phyloP scores from a whole-genome alignment of 2,797 vertebrate species.

The Cuniculus paca region DNA sequence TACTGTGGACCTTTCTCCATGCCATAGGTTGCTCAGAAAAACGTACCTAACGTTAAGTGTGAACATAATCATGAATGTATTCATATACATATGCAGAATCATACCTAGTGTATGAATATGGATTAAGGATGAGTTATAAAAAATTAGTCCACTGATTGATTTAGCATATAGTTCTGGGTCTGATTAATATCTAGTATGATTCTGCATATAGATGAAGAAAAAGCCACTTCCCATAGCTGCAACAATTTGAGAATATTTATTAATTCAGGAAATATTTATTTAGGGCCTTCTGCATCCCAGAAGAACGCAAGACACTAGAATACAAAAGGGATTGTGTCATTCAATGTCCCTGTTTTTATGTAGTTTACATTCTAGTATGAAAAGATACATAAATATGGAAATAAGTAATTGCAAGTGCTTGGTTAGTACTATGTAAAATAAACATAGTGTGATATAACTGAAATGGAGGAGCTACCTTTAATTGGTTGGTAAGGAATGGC shows the following conservation, averaged over 20 bases:
- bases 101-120: too few species aligned
- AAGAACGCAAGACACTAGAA: background rate
- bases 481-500: conserved; percentile 20
- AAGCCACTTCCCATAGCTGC: background rate
- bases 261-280: conserved; percentile 56
- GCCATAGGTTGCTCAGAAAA: conserved; percentile 43
- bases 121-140: too few species aligned
- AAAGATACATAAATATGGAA: conserved; percentile 40
- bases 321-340: background rate
- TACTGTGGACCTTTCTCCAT: conserved; percentile 3
- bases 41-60: background rate
- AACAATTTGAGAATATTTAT: conserved; percentile 51
- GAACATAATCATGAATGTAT: conserved; percentile 11
- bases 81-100: too few species aligned
- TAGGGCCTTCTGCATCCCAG: background rate
- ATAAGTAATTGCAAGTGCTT: conserved; percentile 19
- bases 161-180: too few species aligned
- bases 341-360: background rate
- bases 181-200: conserved; percentile 12
- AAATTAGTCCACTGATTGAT: too few species aligned
- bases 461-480: conserved; percentile 38
- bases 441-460: background rate
- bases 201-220: conserved; percentile 38
- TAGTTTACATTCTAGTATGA: conserved; percentile 28
- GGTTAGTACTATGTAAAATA: conserved; percentile 15